Evolutionary conservation across 2,888 invertebrate species (phyloP), one percentile per base, ranked within the genome.

Genomic region (Oligia latruncula): DNA sequence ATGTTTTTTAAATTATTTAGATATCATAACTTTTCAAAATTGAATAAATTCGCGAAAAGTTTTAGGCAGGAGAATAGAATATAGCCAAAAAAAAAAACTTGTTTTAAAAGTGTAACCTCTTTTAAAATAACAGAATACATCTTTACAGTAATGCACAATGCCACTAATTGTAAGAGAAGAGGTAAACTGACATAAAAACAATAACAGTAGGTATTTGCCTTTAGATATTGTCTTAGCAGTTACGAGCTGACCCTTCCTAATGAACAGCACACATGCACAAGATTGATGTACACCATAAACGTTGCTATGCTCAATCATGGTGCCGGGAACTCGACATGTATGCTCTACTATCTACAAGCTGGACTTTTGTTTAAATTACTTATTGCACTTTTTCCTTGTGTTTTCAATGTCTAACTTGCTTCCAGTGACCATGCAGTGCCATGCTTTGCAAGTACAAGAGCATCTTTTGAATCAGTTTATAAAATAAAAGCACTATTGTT

Each of bases 151-250:
- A 55, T 62, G 52, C 35, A 81, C 1, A 81, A 55, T 60, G 35
- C 29, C 2, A 9, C 1, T 71, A n/a, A 71, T 62, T 62, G 11
- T 58, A 52, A 55, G 55, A 29, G 29, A 1, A 29, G 29, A 82
- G 67, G 78, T 74, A 81, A 81, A 81, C 35, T 80, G 43, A 40
- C 35, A 81, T 40, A 74, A 62, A 81, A 81, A 71, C 77, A 68
- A 70, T 64, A 58, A 66, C 23, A 66, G n/a, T 71, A 40, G 40
- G 5, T 40, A 67, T 78, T 78, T 71, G 15, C 64, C 46, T 15
- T 70, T 71, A 62, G 55, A 40, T 75, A 81, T 62, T 71, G 23
- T 67, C 23, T 23, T 67, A 60, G 35, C 35, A 58, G 20, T 64
- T 70, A 52, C 74, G 60, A 64, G 46, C 66, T 40, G 8, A 40